Evolutionary conservation across 2,113 vertebrate genomes (phyloP), one percentile per base, ranked within the genome.

Genomic region (Oncorhynchus clarkii): DNA sequence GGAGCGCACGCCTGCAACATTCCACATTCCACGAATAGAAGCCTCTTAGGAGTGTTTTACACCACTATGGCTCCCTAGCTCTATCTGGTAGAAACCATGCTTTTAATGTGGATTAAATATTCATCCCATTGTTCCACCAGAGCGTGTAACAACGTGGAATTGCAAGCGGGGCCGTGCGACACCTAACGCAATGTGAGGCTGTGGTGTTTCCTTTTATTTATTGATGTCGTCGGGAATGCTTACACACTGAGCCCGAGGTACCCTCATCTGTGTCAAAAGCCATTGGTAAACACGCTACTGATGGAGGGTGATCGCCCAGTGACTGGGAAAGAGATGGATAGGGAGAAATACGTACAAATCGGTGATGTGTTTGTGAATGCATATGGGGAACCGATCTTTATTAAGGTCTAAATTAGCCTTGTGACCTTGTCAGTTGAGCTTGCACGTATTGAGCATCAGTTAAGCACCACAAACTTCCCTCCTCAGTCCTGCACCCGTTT

Each of bases 91-190:
- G 68, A 13, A 22, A 74, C 31, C 57, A 45, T 24, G 70, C 72
- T 82, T 82, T 86, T 79, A 74, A 82, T 74, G 68, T 22, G 76
- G 67, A 85, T 84, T 67, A 88, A 81, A 85, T 70, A 80, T 77
- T 80, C 67, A 73, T 34, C 20, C 29, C 67, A 70, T 74, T 77
- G 71, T 81, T 73, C 27, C 70, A 48, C 57, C 66, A 48, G 9
- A 65, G 81, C 80, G 70, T 49, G 39, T 3, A 67, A 8, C 24
- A 39, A 45, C 67, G 59, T 49, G 51, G 73, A 24, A 80, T 78
- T 72, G 51, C 60, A 78, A 78, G 81, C 45, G 26, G 73, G 69
- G 3, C 59, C n/a, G 16, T 31, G 34, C 27, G 45, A 67, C 29
- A 49, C 27, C 27, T 65, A 9, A 22, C 54, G 16, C 51, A 26